Evolutionary conservation across 2,797 vertebrate genomes (phyloP), one percentile per base, ranked within the genome.

Genomic region (Trichosurus vulpecula): DNA sequence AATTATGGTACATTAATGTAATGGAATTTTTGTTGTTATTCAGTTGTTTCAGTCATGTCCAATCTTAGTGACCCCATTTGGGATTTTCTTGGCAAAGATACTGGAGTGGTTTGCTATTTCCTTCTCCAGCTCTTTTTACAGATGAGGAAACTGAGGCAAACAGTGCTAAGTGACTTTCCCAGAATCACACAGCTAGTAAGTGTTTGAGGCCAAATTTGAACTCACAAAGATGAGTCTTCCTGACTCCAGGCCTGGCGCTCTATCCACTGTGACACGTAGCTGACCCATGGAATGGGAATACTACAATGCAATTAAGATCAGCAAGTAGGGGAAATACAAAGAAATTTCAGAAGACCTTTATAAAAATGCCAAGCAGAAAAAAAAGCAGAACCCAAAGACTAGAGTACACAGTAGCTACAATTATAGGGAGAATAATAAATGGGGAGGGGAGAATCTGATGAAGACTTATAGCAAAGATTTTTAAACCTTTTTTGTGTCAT

Each of bases 91-190:
- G 31, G 30, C 31, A 61, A 61, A 35, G 27, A 11, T 58, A 2
- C 29, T 12, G 2, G 57, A 58, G 58, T 35, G 13, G 58, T 35
- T 61, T 5, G 11, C 13, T 31, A 61, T 61, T 61, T 35, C 58
- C 58, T 61, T 61, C 58, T 61, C 31, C 58, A 61, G 58, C 12
- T 61, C 58, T 3, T 61, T 61, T 61, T 61, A 61, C 58, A 35
- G 13, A 35, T 14, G 31, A 13, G 4, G 58, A 95, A 94, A 97
- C 56, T 14, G 58, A 92, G 52, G 47, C 52, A 93, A n/a, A 93
- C 53, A 35, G 58, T 29, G 41, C 93, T 93, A 94, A 94, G 19
- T 92, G 58, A 96, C 90, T 94, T 96, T n/a, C 52, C 90, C 47
- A 94, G 90, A 95, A n/a, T 14, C 53, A 92, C 87, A 91, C 30